These are phyloP conservation scores for Probosciger aterrimus DNA, from an alignment of 2,113 vertebrate species.

Conservation along the genomic window DNA sequence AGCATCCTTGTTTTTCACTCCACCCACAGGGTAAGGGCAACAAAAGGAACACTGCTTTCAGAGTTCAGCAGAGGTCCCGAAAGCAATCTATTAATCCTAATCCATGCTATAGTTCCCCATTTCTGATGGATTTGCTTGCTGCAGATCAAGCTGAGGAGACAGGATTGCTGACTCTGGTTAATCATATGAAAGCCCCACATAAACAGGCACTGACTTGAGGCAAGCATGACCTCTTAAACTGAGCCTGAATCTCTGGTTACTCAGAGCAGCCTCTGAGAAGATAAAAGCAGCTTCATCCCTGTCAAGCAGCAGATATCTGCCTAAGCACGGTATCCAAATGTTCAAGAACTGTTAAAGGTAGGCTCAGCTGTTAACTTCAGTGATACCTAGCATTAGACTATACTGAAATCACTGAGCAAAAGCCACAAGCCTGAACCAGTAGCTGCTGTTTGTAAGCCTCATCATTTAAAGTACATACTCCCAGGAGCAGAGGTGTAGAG, in stretches of 20 bases:
- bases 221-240: not conserved
- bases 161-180: not conserved
- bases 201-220: not conserved
- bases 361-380: not conserved
- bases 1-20: not conserved
- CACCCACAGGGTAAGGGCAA: not conserved
- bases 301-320: not conserved
- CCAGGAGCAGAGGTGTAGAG: conserved; percentile 92
- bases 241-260: not conserved
- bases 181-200: not conserved
- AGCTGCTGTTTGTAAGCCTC: not conserved
- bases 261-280: not conserved
- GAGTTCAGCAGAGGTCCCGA: not conserved
- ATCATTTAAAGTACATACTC: conserved; percentile 65
- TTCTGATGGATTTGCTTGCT: not conserved
- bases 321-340: not conserved
- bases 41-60: not conserved
- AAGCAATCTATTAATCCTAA: not conserved
- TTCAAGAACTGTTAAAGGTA: not conserved
- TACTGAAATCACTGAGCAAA: not conserved
- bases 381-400: fast-evolving
- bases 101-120: not conserved
- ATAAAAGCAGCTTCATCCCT: not conserved
- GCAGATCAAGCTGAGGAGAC: not conserved
- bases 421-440: not conserved